Base-by-base conservation (phyloP, 2,888 invertebrate species). In the Chrysopilus asiliformis region DNA sequence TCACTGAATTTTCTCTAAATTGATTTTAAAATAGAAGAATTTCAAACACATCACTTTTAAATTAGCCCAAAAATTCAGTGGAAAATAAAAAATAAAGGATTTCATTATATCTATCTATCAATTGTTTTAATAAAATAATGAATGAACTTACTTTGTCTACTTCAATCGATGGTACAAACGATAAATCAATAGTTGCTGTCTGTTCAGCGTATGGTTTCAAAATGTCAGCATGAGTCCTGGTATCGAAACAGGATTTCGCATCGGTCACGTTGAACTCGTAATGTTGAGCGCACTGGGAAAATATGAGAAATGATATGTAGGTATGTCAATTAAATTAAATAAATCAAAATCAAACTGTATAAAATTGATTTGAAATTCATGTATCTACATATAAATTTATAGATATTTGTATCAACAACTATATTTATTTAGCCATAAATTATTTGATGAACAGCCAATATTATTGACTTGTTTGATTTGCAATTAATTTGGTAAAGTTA, bases 131-230 rank as follows among this genome's bases (percentile, higher is more conserved):
- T 16, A 3, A 7, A 4, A n/a, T n/a, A n/a, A n/a, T n/a, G n/a
- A 20, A 25, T 12, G 19, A 32, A 50, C 55, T 52, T 45, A 62
- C 61, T 37, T 49, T 52, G 31, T 57, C 53, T n/a, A 63, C 41
- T 2, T 47, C 52, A 36, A 63, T 51, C 12, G 51, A 52, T 22
- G 62, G 62, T 4, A 62, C 54, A 48, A 55, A 62, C 19, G 54
- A 47, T 17, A 60, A 26, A 12, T 52, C 45, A 18, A 62, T 44
- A 1, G 45, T 31, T 14, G 53, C 39, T 2, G 62, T 63, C 26
- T 50, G 42, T 13, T 42, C 41, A 16, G 58, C 64, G 35, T 59
- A 56, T 17, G 49, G 52, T 25, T 47, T 43, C 26, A 63, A 43
- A 25, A 62, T 57, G 2, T 61, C 57, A 1, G 39, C 35, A 0